phyloP scores from a whole-genome alignment of 2,888 invertebrate species.

The Ectemnius continuus region DNA sequence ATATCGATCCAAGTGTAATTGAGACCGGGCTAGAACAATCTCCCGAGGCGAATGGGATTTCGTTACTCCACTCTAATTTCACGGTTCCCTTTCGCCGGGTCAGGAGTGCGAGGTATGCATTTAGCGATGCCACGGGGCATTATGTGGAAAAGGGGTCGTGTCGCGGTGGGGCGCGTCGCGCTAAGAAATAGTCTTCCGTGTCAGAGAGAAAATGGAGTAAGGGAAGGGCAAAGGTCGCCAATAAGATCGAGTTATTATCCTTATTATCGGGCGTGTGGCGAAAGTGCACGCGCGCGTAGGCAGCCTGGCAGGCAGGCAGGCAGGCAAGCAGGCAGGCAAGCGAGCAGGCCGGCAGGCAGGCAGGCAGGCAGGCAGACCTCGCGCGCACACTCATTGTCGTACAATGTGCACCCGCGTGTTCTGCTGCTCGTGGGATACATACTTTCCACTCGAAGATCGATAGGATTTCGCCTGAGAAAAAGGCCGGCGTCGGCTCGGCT shows the following conservation, averaged over 20 bases:
- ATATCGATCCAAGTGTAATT: too few species aligned
- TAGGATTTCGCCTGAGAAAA: slow-evolving; percentile 26
- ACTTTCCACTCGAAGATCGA: slow-evolving; percentile 34
- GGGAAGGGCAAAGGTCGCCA: slow-evolving; percentile 57
- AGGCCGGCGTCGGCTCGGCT: background rate
- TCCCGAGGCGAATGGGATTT: slow-evolving; percentile 1
- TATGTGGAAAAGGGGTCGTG: slow-evolving; percentile 48
- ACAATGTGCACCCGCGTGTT: slow-evolving; percentile 60
- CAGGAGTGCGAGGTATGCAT: slow-evolving; percentile 46
- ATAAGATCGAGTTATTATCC: slow-evolving; percentile 67
- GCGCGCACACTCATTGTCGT: slow-evolving; percentile 58
- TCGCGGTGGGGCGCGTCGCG: slow-evolving; percentile 45
- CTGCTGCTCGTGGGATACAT: slow-evolving; percentile 27
- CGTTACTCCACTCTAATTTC: slow-evolving; percentile 37
- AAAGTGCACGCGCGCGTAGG: slow-evolving; percentile 57
- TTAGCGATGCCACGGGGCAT: slow-evolving; percentile 52
- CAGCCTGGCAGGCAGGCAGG: slow-evolving; percentile 12
- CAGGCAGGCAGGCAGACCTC: background rate
- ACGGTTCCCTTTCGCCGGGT: slow-evolving; percentile 2
- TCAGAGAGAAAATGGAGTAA: slow-evolving; percentile 53
- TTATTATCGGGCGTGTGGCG: slow-evolving; percentile 59
- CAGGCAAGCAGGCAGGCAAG: too few species aligned
- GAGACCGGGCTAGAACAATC: background rate
- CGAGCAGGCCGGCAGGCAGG: too few species aligned
- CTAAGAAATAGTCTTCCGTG: slow-evolving; percentile 55